phyloP scores from a whole-genome alignment of 2,888 invertebrate species.

The Acrobasis suavella region DNA sequence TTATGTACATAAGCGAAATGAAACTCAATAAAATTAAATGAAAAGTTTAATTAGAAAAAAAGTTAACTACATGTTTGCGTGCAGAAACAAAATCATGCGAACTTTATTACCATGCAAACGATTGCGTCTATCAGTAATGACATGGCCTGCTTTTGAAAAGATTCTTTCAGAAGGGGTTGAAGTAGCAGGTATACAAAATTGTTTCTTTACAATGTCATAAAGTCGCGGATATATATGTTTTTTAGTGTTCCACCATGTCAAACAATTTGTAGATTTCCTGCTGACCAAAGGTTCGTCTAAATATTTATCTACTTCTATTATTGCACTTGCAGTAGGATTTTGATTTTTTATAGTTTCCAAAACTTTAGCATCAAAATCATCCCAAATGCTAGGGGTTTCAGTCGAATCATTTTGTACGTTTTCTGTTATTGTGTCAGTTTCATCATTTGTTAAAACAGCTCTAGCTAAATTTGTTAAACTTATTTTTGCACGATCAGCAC shows the following conservation, averaged over 20 bases:
- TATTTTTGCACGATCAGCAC: conserved; percentile 3
- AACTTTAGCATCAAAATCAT: conserved; percentile 21
- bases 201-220: conserved; percentile 7
- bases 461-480: conserved; percentile 13
- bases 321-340: conserved; percentile 13
- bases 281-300: conserved; percentile 7
- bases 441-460: not conserved
- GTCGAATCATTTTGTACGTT: not conserved
- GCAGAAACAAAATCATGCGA: conserved; percentile 21
- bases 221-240: conserved; percentile 12
- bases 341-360: conserved; percentile 10
- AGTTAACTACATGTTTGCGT: conserved; percentile 8
- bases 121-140: conserved; percentile 6
- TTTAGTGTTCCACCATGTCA: conserved; percentile 14
- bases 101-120: conserved; percentile 19
- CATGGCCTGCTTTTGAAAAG: conserved; percentile 9
- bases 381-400: conserved; percentile 20
- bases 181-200: conserved; percentile 14
- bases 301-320: conserved; percentile 20
- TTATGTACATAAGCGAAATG: not conserved
- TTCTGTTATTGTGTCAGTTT: not conserved
- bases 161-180: conserved; percentile 10
- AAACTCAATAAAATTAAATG: conserved; percentile 1
- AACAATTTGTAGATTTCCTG: conserved; percentile 11
- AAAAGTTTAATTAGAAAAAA: conserved; percentile 1